Conservation (phyloP, 2,888 invertebrate genomes). For the Fissipunctia ypsillon region DNA sequence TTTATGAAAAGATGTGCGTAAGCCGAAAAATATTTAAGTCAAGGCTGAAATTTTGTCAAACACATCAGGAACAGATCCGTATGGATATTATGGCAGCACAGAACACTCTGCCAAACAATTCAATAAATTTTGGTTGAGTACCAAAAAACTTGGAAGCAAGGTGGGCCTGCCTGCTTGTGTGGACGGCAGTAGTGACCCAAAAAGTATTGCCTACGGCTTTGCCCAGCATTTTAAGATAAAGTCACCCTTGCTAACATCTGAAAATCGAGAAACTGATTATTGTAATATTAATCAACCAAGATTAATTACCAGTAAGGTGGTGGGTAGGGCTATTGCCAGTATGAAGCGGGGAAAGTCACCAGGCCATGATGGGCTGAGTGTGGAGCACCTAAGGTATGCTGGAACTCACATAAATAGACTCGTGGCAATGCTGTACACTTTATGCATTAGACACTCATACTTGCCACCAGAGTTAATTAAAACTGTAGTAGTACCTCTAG, state of each 20-base stretch:
- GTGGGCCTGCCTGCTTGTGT: background rate
- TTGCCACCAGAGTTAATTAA: slow-evolving; percentile 3
- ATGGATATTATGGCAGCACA: background rate
- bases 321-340: background rate
- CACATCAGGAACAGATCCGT: background rate
- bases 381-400: slow-evolving; percentile 1
- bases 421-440: background rate
- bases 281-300: background rate
- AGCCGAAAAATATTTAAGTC: slow-evolving; percentile 1
- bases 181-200: background rate
- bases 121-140: background rate
- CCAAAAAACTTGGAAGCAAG: background rate
- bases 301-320: slow-evolving; percentile 4
- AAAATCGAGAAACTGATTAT: too few relatives aligned
- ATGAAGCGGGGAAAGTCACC: slow-evolving; percentile 2
- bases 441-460: background rate
- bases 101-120: slow-evolving; percentile 1
- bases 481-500: background rate
- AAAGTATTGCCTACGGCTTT: background rate
- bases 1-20: background rate
- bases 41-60: background rate
- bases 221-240: background rate
- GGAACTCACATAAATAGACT: background rate
- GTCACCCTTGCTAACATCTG: background rate
- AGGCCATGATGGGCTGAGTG: background rate